Evolutionary conservation across 2,113 vertebrate species (phyloP).

Genomic region (Isichthys henryi): DNA sequence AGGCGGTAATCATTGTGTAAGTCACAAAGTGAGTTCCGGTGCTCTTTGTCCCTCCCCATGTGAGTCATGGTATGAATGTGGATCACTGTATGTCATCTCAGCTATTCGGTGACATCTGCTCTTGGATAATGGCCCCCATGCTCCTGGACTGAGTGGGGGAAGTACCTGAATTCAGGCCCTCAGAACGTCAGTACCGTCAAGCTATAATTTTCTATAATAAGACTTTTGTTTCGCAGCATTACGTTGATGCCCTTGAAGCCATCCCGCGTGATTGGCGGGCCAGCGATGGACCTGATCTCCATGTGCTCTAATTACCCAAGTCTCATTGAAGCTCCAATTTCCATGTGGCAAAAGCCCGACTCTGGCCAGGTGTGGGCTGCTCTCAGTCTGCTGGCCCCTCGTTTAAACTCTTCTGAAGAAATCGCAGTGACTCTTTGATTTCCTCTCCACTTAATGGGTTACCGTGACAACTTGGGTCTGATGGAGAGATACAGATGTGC

Average conservation of each 20-base stretch:
- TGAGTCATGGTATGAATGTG: not conserved
- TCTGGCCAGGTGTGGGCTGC: slow-evolving; percentile 72
- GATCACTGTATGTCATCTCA: not conserved
- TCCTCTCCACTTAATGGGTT: slow-evolving; percentile 63
- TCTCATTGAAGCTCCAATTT: slow-evolving; percentile 93
- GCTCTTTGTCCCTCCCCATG: not conserved
- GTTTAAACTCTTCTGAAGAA: slow-evolving; percentile 64
- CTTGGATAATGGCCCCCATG: not conserved
- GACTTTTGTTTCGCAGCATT: slow-evolving; percentile 87
- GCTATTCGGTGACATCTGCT: not conserved
- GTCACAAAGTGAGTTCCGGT: not conserved
- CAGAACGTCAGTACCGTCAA: slow-evolving; percentile 66
- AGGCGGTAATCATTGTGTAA: not conserved
- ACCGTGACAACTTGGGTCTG: slow-evolving; percentile 68
- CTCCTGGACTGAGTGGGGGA: slow-evolving; percentile 41
- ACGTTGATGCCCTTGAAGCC: slow-evolving; percentile 86
- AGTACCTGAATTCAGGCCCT: slow-evolving; percentile 66
- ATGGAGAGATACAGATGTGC: slow-evolving; percentile 20
- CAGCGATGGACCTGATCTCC: slow-evolving; percentile 65
- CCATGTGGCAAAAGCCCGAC: slow-evolving; percentile 64
- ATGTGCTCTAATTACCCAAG: slow-evolving; percentile 86
- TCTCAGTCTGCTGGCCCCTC: slow-evolving; percentile 55
- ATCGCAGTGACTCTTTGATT: slow-evolving; percentile 81
- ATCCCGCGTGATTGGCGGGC: slow-evolving; percentile 68
- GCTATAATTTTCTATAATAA: slow-evolving; percentile 91